Evolutionary conservation across 2,797 vertebrate species (phyloP), one percentile per base, ranked within the genome.

Genomic region (Gymnothorax javanicus): DNA sequence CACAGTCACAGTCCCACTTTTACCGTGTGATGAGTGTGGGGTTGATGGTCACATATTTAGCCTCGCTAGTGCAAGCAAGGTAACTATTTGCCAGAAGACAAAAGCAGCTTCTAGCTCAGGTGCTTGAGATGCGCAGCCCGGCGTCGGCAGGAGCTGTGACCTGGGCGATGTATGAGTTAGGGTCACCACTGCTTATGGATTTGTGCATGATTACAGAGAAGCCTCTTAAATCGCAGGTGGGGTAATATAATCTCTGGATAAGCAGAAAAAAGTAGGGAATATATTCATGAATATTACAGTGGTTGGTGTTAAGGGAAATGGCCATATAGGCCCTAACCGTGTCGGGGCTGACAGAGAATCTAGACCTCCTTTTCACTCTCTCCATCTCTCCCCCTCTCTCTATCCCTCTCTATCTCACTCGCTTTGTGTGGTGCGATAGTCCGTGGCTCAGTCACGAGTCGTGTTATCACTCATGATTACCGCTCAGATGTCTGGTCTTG

Each of bases 401-500:
- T 23, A 43, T 23, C 77, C n/a, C 50, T 52, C 20, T n/a, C 43
- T 82, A 8, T 9, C 54, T 20, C 15, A 5, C 62, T 67, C 13
- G 2, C 62, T 67, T 5, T 4, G 25, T 43, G 27, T 73, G 71
- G 71, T 73, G 71, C 13, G 71, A 73, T 73, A 12, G 15, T 90
- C 88, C 43, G 84, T 89, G 91, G 93, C 89, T 90, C 88, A 87
- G 79, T 62, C 57, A 13, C 0, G 58, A 57, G 82, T 86, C 89
- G 91, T 89, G 89, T 89, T 91, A 92, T 94, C 91, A 91, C 88
- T 92, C 91, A 88, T 89, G 88, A 91, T 91, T 90, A 92, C 91
- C 91, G 88, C 83, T 83, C 87, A 87, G 89, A 89, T 86, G 64
- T 84, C 86, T 88, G 67, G 79, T 11, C 43, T 62, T 7, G 81